phyloP scores from a whole-genome alignment of 2,888 invertebrate genomes.

The Aphodius granarius region DNA sequence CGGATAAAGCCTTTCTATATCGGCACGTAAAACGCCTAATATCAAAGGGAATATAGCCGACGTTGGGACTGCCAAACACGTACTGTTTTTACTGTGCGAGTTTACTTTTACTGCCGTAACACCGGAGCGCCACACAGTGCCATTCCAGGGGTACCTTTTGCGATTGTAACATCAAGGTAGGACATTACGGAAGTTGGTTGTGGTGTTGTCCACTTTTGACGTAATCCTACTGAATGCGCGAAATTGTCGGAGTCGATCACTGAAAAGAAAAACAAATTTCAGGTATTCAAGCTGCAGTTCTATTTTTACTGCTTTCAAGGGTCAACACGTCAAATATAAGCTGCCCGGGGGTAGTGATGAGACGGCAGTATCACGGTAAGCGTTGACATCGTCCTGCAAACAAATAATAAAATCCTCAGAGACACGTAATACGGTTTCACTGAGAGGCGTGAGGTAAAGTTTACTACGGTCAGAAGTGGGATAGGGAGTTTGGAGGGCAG shows the following conservation, averaged over 20 bases:
- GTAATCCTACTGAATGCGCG: too few relatives aligned
- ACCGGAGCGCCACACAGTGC: neutral
- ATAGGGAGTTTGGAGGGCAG: neutral
- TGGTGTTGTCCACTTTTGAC: neutral
- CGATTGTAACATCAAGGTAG: neutral
- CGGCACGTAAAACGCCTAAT: neutral
- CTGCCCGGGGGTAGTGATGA: too few relatives aligned
- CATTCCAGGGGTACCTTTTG: neutral
- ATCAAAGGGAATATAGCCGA: neutral
- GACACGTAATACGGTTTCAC: neutral
- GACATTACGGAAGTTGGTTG: neutral
- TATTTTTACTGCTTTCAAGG: too few relatives aligned
- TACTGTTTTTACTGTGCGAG: neutral
- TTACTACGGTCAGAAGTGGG: neutral
- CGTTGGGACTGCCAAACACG: neutral
- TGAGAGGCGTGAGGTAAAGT: neutral
- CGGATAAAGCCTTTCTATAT: neutral
- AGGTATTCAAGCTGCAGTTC: too few relatives aligned
- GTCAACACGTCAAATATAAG: too few relatives aligned
- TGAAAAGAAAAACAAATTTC: too few relatives aligned
- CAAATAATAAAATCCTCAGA: neutral
- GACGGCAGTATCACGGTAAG: neutral
- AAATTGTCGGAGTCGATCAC: too few relatives aligned
- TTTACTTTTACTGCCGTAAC: neutral
- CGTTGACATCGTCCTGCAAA: neutral